Conservation (phyloP, 2,797 vertebrate genomes). For the Babyrousa celebensis region DNA sequence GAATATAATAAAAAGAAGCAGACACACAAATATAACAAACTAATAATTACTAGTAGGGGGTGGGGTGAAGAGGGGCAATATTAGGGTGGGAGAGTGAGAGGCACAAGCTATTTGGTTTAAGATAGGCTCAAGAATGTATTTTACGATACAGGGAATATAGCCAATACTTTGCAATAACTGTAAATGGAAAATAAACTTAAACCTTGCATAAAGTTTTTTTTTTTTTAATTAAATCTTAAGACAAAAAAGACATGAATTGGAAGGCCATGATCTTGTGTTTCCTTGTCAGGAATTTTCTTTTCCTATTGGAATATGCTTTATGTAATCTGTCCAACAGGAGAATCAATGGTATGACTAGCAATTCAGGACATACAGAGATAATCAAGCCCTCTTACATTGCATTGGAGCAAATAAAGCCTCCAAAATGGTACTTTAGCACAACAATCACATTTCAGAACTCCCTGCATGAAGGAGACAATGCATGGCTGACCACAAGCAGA, state of each 20-base stretch:
- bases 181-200: background rate
- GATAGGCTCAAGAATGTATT: background rate
- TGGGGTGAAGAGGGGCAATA: too few species aligned
- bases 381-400: constrained; percentile 75
- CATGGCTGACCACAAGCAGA: background rate
- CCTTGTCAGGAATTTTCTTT: constrained; percentile 33
- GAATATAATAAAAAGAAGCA: background rate
- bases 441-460: constrained; percentile 70
- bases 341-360: constrained; percentile 74
- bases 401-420: constrained; percentile 71
- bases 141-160: too few species aligned
- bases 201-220: background rate
- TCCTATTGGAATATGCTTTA: constrained; percentile 32
- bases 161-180: background rate
- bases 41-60: background rate
- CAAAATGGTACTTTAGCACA: constrained; percentile 55
- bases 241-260: constrained; percentile 3
- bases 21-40: background rate
- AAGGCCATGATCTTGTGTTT: constrained; percentile 45
- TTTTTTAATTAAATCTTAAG: background rate
- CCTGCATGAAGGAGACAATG: constrained; percentile 1
- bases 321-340: constrained; percentile 71
- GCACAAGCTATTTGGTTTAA: background rate
- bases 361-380: constrained; percentile 72
- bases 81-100: background rate